Evolutionary conservation across 2,113 vertebrate genomes (phyloP).

Genomic region (Pan troglodytes): DNA sequence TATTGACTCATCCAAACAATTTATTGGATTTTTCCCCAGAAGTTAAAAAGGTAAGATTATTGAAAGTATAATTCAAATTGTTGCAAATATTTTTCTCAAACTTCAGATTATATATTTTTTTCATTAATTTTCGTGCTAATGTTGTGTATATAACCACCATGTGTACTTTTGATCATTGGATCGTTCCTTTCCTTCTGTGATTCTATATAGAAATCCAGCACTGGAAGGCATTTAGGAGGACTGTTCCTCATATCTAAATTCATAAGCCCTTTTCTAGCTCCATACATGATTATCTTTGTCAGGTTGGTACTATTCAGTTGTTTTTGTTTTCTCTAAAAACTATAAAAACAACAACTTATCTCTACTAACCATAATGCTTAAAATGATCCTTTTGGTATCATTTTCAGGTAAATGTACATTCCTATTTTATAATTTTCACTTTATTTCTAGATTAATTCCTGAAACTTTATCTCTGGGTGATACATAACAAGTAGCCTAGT

Average conservation of each 20-base stretch:
- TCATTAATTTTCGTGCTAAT: not conserved
- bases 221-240: not conserved
- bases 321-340: not conserved
- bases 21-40: slow-evolving; percentile 9
- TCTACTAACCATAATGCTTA: not conserved
- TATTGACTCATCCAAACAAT: not conserved
- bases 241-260: not conserved
- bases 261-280: not conserved
- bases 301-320: not conserved
- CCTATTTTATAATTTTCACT: not conserved
- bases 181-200: not conserved
- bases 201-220: not conserved
- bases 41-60: not conserved
- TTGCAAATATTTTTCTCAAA: not conserved
- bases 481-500: not conserved
- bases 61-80: not conserved
- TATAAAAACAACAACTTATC: not conserved
- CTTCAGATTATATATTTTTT: not conserved
- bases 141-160: not conserved
- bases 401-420: not conserved
- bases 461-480: not conserved
- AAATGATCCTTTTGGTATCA: not conserved
- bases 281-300: not conserved
- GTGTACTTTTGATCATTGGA: not conserved
- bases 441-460: not conserved